Percentiles rank a stretch among this genome's conserved stretches.
Evolutionary conservation across 2,113 vertebrate genomes (phyloP).

Genomic region (Antigone vipio): DNA sequence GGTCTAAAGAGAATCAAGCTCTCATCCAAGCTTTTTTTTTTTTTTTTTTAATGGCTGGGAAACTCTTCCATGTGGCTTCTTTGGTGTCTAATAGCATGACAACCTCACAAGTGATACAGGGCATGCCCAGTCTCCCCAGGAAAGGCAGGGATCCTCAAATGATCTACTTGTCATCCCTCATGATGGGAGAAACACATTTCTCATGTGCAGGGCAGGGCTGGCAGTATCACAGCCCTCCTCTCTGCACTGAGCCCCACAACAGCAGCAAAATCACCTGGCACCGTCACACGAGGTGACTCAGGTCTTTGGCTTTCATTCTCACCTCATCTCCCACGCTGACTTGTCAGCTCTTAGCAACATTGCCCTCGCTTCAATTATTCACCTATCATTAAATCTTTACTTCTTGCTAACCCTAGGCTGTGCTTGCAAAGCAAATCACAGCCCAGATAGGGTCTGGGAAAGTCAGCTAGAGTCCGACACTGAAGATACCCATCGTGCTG

Average conservation of each 20-base stretch:
- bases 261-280: not conserved
- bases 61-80: not conserved
- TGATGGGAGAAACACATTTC: not conserved
- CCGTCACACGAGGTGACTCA: not conserved
- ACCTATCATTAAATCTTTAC: not conserved
- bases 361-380: not conserved
- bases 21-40: not conserved
- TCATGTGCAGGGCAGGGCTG: not conserved
- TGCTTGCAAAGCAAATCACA: not conserved
- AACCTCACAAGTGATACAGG: not conserved
- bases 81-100: not conserved
- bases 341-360: not conserved
- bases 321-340: not conserved
- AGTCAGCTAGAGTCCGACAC: not conserved
- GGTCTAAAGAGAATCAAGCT: not conserved
- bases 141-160: not conserved
- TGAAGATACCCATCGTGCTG: rapidly evolving
- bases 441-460: not conserved
- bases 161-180: not conserved
- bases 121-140: rapidly evolving
- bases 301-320: not conserved
- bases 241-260: not conserved
- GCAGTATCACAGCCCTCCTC: not conserved
- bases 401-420: not conserved
- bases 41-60: not conserved